These are phyloP conservation scores for Electrophaes corylata DNA, from an alignment of 2,888 invertebrate species.

Conservation along the genomic window DNA sequence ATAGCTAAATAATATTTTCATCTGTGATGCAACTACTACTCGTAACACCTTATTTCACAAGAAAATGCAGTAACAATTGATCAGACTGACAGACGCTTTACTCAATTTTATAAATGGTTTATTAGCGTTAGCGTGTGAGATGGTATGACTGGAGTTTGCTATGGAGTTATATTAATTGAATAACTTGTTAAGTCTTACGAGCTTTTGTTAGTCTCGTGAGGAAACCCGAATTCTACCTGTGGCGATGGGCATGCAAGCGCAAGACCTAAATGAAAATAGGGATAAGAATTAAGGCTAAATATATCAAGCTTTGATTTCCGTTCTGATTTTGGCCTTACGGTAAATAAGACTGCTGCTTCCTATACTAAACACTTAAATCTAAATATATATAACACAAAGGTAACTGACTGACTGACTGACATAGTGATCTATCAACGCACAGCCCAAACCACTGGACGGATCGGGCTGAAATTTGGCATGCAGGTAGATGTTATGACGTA, in stretches of 20 bases:
- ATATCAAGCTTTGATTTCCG: no score
- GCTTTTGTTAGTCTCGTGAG: conserved; percentile 6
- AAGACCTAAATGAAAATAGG: no score
- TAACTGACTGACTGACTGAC: no score
- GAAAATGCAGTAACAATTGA: conserved; percentile 17
- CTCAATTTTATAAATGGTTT: conserved; percentile 22
- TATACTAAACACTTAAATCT: no score
- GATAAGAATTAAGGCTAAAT: no score
- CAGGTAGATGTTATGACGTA: no score
- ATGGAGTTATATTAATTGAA: conserved; percentile 14
- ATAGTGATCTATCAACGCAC: no score
- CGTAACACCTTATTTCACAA: conserved; percentile 19
- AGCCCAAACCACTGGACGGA: no score
- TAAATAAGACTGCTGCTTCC: no score
- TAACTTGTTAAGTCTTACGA: conserved; percentile 17
- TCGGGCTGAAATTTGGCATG: no score
- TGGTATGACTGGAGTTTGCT: conserved; percentile 10
- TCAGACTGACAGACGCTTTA: conserved; percentile 1
- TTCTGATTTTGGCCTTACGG: no score
- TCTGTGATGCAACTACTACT: background rate
- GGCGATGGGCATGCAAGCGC: background rate
- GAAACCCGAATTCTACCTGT: background rate
- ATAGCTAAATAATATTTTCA: background rate
- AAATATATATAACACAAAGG: no score
- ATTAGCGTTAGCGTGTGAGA: conserved; percentile 25